These are phyloP conservation scores for Harpalus rufipes DNA, from an alignment of 2,888 invertebrate species.

Conservation along the genomic window DNA sequence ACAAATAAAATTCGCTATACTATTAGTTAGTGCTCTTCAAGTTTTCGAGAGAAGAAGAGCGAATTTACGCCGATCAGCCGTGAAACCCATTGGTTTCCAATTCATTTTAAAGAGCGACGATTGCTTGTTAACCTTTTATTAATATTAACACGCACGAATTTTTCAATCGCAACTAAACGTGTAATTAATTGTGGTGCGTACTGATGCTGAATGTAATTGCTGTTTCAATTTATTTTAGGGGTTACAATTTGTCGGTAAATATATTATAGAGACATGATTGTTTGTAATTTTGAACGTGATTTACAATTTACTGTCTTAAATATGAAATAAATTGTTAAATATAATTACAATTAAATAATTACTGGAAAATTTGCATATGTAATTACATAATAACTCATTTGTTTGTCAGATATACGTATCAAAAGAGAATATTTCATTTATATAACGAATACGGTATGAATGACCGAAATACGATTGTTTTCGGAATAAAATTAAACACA, in stretches of 20 bases:
- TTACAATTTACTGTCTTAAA: background rate
- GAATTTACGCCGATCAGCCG: slow-evolving; percentile 25
- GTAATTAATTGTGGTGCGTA: slow-evolving; percentile 8
- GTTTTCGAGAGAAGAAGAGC: slow-evolving; percentile 5
- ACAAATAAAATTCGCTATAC: no score
- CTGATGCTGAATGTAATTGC: background rate
- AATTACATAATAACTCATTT: background rate
- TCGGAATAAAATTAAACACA: no score
- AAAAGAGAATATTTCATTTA: background rate
- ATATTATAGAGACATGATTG: background rate
- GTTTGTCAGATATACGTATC: background rate
- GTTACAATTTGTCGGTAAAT: background rate
- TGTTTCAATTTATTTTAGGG: background rate
- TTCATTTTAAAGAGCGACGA: slow-evolving; percentile 26
- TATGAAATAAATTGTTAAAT: slow-evolving; percentile 1
- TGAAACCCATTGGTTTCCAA: slow-evolving; percentile 34
- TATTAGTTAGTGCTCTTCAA: no score
- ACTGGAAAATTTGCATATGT: background rate
- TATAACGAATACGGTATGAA: no score
- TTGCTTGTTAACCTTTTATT: slow-evolving; percentile 39
- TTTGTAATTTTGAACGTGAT: background rate
- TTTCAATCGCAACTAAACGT: slow-evolving; percentile 1
- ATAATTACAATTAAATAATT: background rate
- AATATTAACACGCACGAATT: slow-evolving; percentile 35
- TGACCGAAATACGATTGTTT: no score